Evolutionary conservation across 2,113 vertebrate genomes (phyloP).

Genomic region (Toxotes chatareus): DNA sequence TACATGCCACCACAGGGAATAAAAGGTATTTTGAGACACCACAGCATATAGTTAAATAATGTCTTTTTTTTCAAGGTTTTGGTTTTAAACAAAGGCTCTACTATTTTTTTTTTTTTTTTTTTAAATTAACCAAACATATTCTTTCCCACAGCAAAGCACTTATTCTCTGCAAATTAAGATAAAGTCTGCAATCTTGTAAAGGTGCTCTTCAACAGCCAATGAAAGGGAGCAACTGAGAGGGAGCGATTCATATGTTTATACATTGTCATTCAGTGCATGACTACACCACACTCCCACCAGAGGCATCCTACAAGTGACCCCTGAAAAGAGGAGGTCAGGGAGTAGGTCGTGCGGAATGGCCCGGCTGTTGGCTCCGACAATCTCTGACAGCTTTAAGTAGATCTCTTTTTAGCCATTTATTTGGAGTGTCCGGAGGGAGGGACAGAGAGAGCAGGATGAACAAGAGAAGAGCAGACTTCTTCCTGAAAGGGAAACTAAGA

Average conservation of each 20-base stretch:
- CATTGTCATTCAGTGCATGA: slow-evolving; percentile 84
- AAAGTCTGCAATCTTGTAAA: slow-evolving; percentile 28
- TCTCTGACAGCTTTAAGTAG: slow-evolving; percentile 89
- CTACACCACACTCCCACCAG: slow-evolving; percentile 82
- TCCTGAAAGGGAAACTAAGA: slow-evolving; percentile 65
- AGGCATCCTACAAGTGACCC: slow-evolving; percentile 84
- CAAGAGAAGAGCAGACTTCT: slow-evolving; percentile 78
- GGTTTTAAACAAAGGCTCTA: background rate
- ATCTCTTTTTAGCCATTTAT: slow-evolving; percentile 86
- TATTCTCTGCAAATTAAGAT: slow-evolving; percentile 52
- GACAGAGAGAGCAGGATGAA: slow-evolving; percentile 68
- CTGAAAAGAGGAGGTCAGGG: slow-evolving; percentile 85
- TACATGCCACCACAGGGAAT: background rate
- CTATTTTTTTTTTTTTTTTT: background rate
- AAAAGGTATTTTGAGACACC: background rate
- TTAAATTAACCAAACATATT: background rate
- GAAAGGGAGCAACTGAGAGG: slow-evolving; percentile 49
- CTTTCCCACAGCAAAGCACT: background rate
- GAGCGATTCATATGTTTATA: slow-evolving; percentile 76
- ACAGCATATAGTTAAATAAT: background rate
- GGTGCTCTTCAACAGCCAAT: slow-evolving; percentile 50
- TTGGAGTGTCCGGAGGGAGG: slow-evolving; percentile 74
- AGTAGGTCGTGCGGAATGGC: slow-evolving; percentile 86
- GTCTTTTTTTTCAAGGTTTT: background rate
- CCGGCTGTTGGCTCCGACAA: slow-evolving; percentile 84